Conservation (phyloP, 1,140 invertebrate genomes). For the Cylas formicarius region DNA sequence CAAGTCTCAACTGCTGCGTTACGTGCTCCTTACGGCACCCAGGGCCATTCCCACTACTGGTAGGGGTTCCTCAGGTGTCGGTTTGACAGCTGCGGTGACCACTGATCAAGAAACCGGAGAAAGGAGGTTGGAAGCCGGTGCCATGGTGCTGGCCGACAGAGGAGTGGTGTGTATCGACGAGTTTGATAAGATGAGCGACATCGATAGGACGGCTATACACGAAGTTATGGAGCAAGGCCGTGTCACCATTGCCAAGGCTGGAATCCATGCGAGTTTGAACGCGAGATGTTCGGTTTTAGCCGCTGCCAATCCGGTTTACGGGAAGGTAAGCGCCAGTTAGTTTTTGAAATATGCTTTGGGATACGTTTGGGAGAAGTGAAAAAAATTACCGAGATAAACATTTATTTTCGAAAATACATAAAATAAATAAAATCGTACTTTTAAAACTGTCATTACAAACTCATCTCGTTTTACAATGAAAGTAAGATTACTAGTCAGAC, state of each 20-base stretch:
- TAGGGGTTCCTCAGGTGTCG: slow-evolving; percentile 85
- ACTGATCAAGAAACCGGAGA: slow-evolving; percentile 88
- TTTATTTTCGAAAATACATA: no score
- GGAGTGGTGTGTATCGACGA: slow-evolving; percentile 99
- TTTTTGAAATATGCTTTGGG: no score
- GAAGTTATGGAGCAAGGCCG: slow-evolving; percentile 95
- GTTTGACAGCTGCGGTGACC: slow-evolving; percentile 97
- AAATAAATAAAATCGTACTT: no score
- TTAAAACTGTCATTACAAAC: no score
- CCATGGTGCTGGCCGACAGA: slow-evolving; percentile 96
- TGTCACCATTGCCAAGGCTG: slow-evolving; percentile 98
- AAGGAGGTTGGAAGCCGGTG: slow-evolving; percentile 88
- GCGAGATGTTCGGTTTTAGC: slow-evolving; percentile 96
- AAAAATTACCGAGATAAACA: no score
- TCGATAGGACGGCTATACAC: slow-evolving; percentile 97
- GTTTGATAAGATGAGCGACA: slow-evolving; percentile 99
- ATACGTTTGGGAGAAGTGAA: no score
- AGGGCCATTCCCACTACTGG: slow-evolving; percentile 96
- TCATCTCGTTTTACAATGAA: slow-evolving; percentile 12
- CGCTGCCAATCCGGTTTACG: slow-evolving; percentile 99
- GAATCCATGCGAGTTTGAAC: slow-evolving; percentile 96
- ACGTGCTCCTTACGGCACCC: slow-evolving; percentile 90
- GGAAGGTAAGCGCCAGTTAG: slow-evolving; percentile 81
- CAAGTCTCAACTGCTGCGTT: slow-evolving; percentile 94
- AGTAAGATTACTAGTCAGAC: neutral